Conservation (phyloP, 1,140 invertebrate species). For the Sitodiplosis mosellana region DNA sequence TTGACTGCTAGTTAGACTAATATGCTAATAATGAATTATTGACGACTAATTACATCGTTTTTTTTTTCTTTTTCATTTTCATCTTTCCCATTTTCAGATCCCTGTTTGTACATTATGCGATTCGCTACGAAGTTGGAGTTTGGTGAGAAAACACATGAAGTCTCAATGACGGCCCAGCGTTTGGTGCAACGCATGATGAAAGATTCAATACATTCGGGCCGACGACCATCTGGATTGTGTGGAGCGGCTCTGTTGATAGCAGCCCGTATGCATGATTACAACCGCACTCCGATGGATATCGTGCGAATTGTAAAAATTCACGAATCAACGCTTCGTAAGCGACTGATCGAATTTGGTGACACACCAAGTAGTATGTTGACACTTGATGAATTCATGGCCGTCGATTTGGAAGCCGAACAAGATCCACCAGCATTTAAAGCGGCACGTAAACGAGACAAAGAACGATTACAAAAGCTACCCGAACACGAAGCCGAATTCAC, state of each 20-base stretch:
- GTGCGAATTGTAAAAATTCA: conserved; percentile 93
- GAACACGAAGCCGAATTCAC: conserved; percentile 36
- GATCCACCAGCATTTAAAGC: conserved; percentile 90
- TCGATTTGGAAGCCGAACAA: conserved; percentile 91
- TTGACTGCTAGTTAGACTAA: no score
- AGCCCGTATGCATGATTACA: conserved; percentile 81
- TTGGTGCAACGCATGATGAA: conserved; percentile 94
- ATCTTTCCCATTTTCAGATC: conserved; percentile 55
- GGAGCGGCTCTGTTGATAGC: conserved; percentile 91
- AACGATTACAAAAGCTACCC: conserved; percentile 50
- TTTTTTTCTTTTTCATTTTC: no score
- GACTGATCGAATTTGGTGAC: conserved; percentile 87
- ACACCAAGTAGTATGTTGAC: conserved; percentile 82
- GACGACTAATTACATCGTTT: no score
- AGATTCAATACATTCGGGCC: conserved; percentile 91
- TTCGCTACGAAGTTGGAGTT: conserved; percentile 92
- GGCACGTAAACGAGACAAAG: conserved; percentile 69
- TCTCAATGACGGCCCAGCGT: conserved; percentile 84
- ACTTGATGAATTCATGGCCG: conserved; percentile 91
- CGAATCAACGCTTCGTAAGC: conserved; percentile 79
- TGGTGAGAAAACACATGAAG: conserved; percentile 78
- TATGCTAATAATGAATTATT: no score
- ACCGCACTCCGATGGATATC: conserved; percentile 69
- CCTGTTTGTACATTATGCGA: conserved; percentile 81
- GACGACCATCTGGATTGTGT: conserved; percentile 88